These are phyloP conservation scores for Gymnocypris eckloni DNA, from an alignment of 2,797 vertebrate genomes.

Conservation along the genomic window DNA sequence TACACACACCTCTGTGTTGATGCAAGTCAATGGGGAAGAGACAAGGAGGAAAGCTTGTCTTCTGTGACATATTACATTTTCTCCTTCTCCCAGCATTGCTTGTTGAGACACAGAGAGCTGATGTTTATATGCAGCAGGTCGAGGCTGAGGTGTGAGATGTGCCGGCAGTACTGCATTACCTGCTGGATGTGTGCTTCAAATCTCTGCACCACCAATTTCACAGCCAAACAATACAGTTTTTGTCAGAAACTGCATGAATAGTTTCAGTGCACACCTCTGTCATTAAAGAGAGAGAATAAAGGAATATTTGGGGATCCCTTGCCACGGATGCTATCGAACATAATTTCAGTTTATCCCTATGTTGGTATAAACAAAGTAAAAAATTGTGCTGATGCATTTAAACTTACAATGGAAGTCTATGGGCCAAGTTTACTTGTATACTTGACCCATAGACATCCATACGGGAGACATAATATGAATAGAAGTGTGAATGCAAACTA, in stretches of 20 bases:
- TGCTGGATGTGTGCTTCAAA: constrained; percentile 72
- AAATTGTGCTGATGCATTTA: neutral
- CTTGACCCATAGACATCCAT: neutral
- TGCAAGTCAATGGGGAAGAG: constrained; percentile 24
- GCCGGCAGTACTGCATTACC: constrained; percentile 61
- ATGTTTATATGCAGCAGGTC: constrained; percentile 67
- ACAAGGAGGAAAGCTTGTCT: constrained; percentile 11
- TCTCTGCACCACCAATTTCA: constrained; percentile 76
- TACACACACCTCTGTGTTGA: constrained; percentile 23
- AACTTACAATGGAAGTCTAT: neutral
- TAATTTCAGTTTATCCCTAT: neutral
- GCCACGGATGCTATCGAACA: neutral
- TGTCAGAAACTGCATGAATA: neutral
- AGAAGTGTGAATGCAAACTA: constrained; percentile 9
- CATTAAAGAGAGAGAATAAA: constrained; percentile 1
- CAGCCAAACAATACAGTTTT: constrained; percentile 58
- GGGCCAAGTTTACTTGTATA: neutral
- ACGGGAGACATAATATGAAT: neutral
- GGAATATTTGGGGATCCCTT: neutral
- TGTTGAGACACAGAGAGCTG: constrained; percentile 66
- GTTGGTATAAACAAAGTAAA: neutral
- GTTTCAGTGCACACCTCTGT: neutral
- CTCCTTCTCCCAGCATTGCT: constrained; percentile 54
- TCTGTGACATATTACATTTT: constrained; percentile 60
- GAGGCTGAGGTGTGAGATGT: constrained; percentile 72